Conservation (phyloP, 2,888 invertebrate genomes). For the Resseliella maxima region DNA sequence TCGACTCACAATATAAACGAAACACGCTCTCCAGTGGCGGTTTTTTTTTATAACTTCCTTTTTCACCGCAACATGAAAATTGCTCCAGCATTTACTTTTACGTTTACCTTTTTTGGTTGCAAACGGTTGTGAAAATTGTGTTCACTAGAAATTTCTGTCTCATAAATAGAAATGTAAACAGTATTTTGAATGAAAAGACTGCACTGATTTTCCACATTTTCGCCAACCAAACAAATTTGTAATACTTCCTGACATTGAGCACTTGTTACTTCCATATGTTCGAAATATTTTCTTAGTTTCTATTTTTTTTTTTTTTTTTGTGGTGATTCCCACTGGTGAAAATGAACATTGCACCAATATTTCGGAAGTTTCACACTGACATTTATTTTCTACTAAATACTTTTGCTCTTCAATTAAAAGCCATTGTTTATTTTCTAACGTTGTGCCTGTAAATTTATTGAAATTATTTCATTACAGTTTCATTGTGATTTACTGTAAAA, state of each 20-base stretch:
- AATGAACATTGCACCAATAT: too few relatives aligned
- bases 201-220: neutral
- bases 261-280: neutral
- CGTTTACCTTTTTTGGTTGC: neutral
- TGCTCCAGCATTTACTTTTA: neutral
- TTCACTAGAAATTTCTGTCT: neutral
- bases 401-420: too few relatives aligned
- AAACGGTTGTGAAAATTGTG: neutral
- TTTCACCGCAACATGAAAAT: neutral
- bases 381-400: too few relatives aligned
- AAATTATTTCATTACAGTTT: too few relatives aligned
- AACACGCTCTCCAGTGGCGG: neutral
- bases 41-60: neutral
- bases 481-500: too few relatives aligned
- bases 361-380: too few relatives aligned
- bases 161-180: slow-evolving; percentile 8
- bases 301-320: too few relatives aligned
- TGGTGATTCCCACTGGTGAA: too few relatives aligned
- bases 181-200: neutral
- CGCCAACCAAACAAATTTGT: neutral
- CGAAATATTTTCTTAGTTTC: too few relatives aligned
- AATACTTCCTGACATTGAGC: too few relatives aligned
- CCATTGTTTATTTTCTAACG: too few relatives aligned
- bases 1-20: neutral
- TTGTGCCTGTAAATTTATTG: too few relatives aligned